phyloP scores from a whole-genome alignment of 2,888 invertebrate genomes.

The Leptopilina drosophilae region DNA sequence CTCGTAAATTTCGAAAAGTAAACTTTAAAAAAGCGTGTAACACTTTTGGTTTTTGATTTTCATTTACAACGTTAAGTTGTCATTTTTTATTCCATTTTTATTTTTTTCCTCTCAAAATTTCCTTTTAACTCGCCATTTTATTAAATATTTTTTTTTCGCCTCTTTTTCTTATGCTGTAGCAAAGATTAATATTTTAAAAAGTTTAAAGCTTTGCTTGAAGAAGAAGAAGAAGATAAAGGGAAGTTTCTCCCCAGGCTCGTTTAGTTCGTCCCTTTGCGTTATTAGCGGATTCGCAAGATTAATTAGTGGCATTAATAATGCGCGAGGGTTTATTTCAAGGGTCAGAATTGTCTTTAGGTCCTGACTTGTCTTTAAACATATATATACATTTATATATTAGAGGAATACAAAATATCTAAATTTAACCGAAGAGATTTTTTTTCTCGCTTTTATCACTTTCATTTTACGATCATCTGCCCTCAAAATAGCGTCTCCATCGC shows the following conservation, averaged over 20 bases:
- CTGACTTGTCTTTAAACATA: conserved; percentile 29
- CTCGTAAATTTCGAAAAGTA: no score
- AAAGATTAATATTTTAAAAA: conserved; percentile 4
- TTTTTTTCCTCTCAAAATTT: not conserved
- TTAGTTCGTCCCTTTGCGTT: conserved; percentile 55
- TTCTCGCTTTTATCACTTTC: not conserved
- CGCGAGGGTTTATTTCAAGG: conserved; percentile 57
- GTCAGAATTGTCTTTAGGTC: conserved; percentile 51
- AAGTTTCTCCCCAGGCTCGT: conserved; percentile 44
- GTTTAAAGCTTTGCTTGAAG: conserved; percentile 6
- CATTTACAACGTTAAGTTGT: no score
- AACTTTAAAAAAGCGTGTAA: no score
- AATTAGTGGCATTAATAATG: conserved; percentile 64
- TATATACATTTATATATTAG: no score
- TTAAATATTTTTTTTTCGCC: not conserved
- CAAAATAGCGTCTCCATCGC: not conserved
- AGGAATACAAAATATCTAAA: not conserved
- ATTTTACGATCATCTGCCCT: not conserved
- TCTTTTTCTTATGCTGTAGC: not conserved
- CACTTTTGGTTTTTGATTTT: no score
- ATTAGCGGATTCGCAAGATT: conserved; percentile 64
- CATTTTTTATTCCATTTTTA: not conserved
- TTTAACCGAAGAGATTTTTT: not conserved
- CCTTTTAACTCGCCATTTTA: not conserved
- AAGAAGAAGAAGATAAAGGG: conserved; percentile 24